Base-by-base conservation (phyloP, 2,888 invertebrate species). In the Urechis unicinctus region DNA sequence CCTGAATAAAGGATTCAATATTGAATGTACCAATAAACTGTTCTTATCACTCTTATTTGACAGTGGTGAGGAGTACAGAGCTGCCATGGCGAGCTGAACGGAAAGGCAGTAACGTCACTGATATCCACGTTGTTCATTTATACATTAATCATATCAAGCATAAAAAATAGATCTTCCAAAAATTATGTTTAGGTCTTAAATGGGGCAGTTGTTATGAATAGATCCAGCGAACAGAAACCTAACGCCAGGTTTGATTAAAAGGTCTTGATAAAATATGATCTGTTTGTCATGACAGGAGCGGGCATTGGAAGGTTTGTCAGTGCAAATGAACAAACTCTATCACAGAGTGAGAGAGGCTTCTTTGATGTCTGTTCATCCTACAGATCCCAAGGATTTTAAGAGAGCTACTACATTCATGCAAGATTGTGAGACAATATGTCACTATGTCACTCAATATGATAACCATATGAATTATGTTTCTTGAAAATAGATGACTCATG, bases 71-170 rank as follows among this genome's bases (percentile, higher is more conserved):
- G 17, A n/a, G 26, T 9, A 28, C 21, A 21, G 52, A 44, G 29
- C 60, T 73, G 24, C 74, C 74, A 30, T 73, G 74, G 74, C 57
- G 67, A 64, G 55, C 64, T 4, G 61, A 58, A 44, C 61, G 67
- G 46, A 67, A 64, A 55, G 69, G 64, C n/a, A 70, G 67, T 60
- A 71, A 72, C 52, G 67, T 71, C 22, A 66, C 66, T 58, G 72
- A 73, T 59, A 67, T 74, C 28, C 71, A 73, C 67, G 74, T 74
- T 66, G 65, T 68, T 57, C 50, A n/a, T n/a, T n/a, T n/a, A n/a
- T n/a, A n/a, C n/a, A n/a, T n/a, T n/a, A n/a, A n/a, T n/a, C n/a
- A n/a, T n/a, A n/a, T n/a, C n/a, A n/a, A n/a, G n/a, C n/a, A n/a
- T n/a, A n/a, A n/a, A n/a, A n/a, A n/a, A n/a, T n/a, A n/a, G n/a